These are phyloP conservation scores for Xestia xanthographa DNA, from an alignment of 2,888 invertebrate species.

Conservation along the genomic window DNA sequence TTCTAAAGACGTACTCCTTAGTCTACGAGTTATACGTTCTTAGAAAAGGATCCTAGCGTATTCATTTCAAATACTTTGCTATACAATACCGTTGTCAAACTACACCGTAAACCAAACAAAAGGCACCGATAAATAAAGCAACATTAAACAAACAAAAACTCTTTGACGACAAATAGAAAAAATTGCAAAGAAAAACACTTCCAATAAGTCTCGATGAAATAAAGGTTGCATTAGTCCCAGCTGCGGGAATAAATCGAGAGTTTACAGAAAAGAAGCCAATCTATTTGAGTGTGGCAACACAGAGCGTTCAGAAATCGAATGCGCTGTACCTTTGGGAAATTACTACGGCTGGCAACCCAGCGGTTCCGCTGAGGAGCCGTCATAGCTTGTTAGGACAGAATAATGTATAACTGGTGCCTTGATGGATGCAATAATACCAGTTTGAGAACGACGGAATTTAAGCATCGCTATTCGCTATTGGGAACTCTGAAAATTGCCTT, in stretches of 20 bases:
- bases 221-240: conserved; percentile 62
- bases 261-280: conserved; percentile 77
- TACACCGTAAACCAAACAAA: conserved; percentile 10
- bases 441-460: conserved; percentile 22
- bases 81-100: conserved; percentile 23
- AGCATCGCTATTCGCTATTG: not conserved
- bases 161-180: conserved; percentile 52
- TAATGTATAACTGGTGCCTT: conserved; percentile 56
- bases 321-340: conserved; percentile 81
- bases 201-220: conserved; percentile 59
- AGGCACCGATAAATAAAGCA: conserved; percentile 25
- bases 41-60: not conserved
- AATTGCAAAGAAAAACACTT: conserved; percentile 41
- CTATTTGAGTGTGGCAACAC: conserved; percentile 80
- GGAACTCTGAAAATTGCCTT: not conserved
- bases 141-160: conserved; percentile 23
- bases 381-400: conserved; percentile 62
- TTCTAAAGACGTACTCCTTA: not conserved
- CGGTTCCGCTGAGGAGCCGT: conserved; percentile 62
- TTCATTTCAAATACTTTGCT: conserved; percentile 20
- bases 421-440: conserved; percentile 46
- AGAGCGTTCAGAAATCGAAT: conserved; percentile 77
- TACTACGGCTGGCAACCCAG: conserved; percentile 70
- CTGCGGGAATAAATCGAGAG: conserved; percentile 68
- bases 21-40: not conserved